phyloP scores from a whole-genome alignment of 2,113 vertebrate genomes.

The Oncorhynchus masou region DNA sequence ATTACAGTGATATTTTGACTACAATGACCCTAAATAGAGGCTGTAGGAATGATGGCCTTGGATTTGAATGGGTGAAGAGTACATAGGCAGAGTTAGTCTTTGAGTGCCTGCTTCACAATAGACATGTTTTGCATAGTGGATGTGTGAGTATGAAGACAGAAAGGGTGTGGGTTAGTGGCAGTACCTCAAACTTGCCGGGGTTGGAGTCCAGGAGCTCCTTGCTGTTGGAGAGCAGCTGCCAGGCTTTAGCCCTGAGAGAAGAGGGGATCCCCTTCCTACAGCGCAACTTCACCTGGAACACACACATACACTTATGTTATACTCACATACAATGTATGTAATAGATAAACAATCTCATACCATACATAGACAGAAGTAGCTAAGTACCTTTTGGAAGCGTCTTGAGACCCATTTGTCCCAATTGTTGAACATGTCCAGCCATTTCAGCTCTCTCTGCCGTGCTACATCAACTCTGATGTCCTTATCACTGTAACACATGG shows the following conservation, averaged over 20 bases:
- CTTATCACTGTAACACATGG: constrained; percentile 72
- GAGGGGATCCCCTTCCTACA: constrained; percentile 91
- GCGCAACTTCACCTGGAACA: constrained; percentile 83
- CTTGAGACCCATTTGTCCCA: constrained; percentile 92
- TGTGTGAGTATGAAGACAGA: background rate
- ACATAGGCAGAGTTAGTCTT: background rate
- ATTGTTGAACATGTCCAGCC: constrained; percentile 88
- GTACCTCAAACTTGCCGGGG: constrained; percentile 84
- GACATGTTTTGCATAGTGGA: background rate
- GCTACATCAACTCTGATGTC: constrained; percentile 82
- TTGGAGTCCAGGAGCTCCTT: constrained; percentile 83
- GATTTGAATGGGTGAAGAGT: background rate
- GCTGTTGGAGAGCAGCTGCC: constrained; percentile 89
- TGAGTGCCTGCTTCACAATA: background rate
- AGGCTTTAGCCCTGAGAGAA: constrained; percentile 83
- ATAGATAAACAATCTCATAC: no score
- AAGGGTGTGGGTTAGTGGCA: background rate
- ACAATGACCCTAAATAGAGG: background rate
- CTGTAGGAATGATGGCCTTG: background rate
- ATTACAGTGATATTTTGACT: background rate
- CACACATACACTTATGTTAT: background rate
- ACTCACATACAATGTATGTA: no score
- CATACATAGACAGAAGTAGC: background rate
- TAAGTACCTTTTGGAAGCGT: constrained; percentile 85
- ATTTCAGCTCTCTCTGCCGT: constrained; percentile 88